These are phyloP conservation scores for Cisticola juncidis DNA, from an alignment of 2,113 vertebrate genomes.

Conservation along the genomic window DNA sequence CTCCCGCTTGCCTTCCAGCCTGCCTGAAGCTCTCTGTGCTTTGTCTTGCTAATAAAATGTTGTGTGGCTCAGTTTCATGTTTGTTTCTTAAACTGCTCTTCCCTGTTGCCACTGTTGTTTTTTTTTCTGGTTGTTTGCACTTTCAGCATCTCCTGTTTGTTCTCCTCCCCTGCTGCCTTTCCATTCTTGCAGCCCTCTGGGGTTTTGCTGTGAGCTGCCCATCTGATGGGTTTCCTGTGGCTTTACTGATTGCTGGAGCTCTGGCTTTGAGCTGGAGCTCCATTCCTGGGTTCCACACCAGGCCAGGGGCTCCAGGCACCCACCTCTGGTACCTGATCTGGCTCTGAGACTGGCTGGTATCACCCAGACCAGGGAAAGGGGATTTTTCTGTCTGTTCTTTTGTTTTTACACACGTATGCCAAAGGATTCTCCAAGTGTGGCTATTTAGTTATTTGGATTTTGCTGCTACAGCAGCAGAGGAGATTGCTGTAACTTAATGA, in stretches of 20 bases:
- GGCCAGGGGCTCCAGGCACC: not conserved
- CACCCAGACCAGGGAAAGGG: not conserved
- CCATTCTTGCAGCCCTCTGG: not conserved
- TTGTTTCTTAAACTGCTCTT: not conserved
- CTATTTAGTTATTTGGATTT: not conserved
- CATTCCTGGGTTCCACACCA: not conserved
- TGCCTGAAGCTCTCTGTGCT: not conserved
- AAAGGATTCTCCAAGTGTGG: not conserved
- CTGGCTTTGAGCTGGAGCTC: not conserved
- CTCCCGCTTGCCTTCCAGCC: not conserved
- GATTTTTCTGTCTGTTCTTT: not conserved
- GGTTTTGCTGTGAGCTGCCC: slow-evolving; percentile 1
- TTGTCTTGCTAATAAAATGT: not conserved
- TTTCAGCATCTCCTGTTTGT: slow-evolving; percentile 34
- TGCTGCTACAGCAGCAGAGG: not conserved
- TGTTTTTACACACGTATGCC: not conserved
- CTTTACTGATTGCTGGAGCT: slow-evolving; percentile 2
- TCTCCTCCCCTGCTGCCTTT: not conserved
- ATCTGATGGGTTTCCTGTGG: slow-evolving; percentile 10
- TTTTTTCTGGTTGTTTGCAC: not conserved
- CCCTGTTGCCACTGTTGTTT: not conserved
- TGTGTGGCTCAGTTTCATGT: not conserved
- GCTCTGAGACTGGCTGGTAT: not conserved
- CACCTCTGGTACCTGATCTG: not conserved
- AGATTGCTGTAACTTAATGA: not conserved